A percentile compares a stretch with the other conserved stretches of the same genome.
Evolutionary conservation across 2,888 invertebrate genomes (phyloP).

Genomic region (Nymphalis polychloros): DNA sequence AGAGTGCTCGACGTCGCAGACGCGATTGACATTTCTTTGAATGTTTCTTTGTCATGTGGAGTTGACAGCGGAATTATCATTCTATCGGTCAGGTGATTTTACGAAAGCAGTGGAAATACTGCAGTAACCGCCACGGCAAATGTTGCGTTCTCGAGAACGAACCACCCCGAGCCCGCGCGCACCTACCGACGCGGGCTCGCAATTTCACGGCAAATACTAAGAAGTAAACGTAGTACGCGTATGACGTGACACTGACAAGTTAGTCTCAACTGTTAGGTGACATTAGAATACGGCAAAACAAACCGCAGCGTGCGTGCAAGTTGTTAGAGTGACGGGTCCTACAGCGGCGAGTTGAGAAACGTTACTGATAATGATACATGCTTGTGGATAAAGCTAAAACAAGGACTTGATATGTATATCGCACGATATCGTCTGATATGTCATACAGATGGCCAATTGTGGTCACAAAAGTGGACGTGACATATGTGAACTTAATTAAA

Average conservation of each 20-base stretch:
- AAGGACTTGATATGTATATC: constrained; percentile 50
- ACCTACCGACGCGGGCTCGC: constrained; percentile 47
- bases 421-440: background rate
- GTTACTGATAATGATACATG: constrained; percentile 71
- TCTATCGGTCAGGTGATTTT: too few species aligned
- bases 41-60: constrained; percentile 76
- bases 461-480: background rate
- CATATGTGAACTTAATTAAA: too few species aligned
- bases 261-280: constrained; percentile 74
- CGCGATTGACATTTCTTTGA: constrained; percentile 48
- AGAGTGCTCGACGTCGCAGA: constrained; percentile 52
- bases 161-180: constrained; percentile 51
- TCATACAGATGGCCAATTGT: too few species aligned
- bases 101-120: background rate
- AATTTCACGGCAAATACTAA: constrained; percentile 24
- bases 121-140: constrained; percentile 6
- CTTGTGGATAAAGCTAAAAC: constrained; percentile 69
- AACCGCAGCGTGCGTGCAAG: constrained; percentile 63
- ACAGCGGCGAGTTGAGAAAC: constrained; percentile 54
- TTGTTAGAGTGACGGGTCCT: constrained; percentile 63
- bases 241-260: constrained; percentile 60
- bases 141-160: constrained; percentile 59
- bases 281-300: constrained; percentile 51
- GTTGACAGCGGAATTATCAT: constrained; percentile 68
- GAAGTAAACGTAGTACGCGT: constrained; percentile 2